Base-by-base conservation (phyloP, 2,113 vertebrate genomes). In the Ardeotis arabs region DNA sequence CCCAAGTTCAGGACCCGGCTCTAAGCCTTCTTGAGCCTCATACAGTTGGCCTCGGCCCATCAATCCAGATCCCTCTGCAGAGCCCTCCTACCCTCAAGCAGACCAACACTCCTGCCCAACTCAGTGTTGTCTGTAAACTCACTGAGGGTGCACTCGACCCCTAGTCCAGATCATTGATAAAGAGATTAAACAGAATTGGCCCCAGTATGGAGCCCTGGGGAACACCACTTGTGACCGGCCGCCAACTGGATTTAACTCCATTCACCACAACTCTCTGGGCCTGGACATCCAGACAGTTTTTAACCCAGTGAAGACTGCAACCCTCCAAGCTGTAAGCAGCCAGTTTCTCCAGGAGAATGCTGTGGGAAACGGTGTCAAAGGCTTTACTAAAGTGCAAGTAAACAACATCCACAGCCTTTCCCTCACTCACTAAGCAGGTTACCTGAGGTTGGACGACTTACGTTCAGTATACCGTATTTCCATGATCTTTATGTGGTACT, bases 241-340 rank as follows among this genome's bases (percentile, higher is more conserved):
- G 0, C 29, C 66, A 78, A 1, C 6, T n/a, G n/a, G 55, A 52
- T 21, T 21, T 20, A 69, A n/a, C 1, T 37, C 37, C 7, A 1
- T 23, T 64, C 69, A 21, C 14, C 39, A 28, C 7, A 12, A 49
- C 13, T 67, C 29, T 56, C 21, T 10, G 8, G 19, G 5, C 29
- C 13, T 0, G 0, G 62, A 10, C 41, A 29, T 6, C 10, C 58
- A 72, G 11, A 1, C 67, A 39, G 20, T 4, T 55, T 55, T 49
- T 29, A 17, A 44, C 1, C 4, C 23, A 75, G 5, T 0, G 0
- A 22, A 53, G 7, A 16, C 2, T 8, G 17, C 2, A 0, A 19
- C 6, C 3, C 0, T 22, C n/a, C n/a, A 63, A 76, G 47, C 21
- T 1, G 0, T 1, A 2, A 33, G 28, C 22, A 79, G 16, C 4